Evolutionary conservation across 2,113 vertebrate genomes (phyloP), one percentile per base, ranked within the genome.

Genomic region (Colossoma macropomum): DNA sequence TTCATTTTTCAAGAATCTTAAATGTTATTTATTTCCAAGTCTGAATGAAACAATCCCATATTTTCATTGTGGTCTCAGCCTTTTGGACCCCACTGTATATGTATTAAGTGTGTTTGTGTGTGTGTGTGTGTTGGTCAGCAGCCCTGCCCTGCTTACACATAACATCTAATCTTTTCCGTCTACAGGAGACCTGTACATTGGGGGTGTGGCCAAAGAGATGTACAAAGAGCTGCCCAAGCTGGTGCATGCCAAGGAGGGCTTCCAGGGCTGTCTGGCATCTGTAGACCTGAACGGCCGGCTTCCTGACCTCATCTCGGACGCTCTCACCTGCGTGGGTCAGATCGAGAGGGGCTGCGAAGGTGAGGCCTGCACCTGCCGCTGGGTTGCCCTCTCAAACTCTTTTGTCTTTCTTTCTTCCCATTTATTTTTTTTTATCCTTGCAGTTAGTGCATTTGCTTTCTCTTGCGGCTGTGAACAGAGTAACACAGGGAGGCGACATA

Each of bases 291-390:
- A 99, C 0, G 97, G 97, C 84, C 95, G 96, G 0, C 97, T 99
- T 78, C 97, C 97, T 16, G 97, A 98, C 89, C 93, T 99, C 86
- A 96, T 99, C 91, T 96, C 96, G 16, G 98, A 99, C 80, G 97
- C 98, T 72, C 92, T 98, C 89, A 96, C 96, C 90, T 98, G 97
- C 89, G 97, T 97, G 68, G 98, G 98, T 17, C 97, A 97, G 87
- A 98, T 99, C 88, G 98, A 98, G 91, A 95, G 97, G 92, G 97
- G 97, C 89, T 99, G 98, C 86, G 98, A 98, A 98, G 98, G 98
- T 99, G 95, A 91, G 91, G 25, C 11, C 60, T n/a, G 23, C 50
- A 19, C 1, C 52, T 19, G 25, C 32, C 56, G 30, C 19, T 48
- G 21, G 73, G 41, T 23, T 69, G 28, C 56, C 27, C 52, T 45